A percentile compares a stretch with the other conserved stretches of the same genome.
Conservation (phyloP, 2,797 vertebrate species). For the Salarias fasciatus region DNA sequence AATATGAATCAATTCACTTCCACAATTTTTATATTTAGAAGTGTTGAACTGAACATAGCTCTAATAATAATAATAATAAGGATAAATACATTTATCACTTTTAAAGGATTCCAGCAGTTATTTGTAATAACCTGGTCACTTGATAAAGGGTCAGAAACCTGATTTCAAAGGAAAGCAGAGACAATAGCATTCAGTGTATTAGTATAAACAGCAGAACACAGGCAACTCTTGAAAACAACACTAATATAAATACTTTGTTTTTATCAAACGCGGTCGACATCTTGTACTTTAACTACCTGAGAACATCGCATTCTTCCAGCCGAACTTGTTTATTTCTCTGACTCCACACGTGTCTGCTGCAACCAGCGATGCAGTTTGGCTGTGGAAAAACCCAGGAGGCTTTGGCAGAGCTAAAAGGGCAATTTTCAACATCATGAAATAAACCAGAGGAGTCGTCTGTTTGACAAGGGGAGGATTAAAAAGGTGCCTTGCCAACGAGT, state of each 20-base stretch:
- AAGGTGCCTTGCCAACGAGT: slow-evolving; percentile 22
- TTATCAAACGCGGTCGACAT: not conserved
- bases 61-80: too few species aligned
- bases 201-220: not conserved
- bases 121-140: too few species aligned
- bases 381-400: slow-evolving; percentile 52
- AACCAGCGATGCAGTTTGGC: slow-evolving; percentile 15
- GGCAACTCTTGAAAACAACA: too few species aligned
- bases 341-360: slow-evolving; percentile 19
- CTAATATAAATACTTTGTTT: not conserved
- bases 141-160: too few species aligned
- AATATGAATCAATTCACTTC: too few species aligned
- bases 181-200: too few species aligned
- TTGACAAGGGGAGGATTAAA: slow-evolving; percentile 58
- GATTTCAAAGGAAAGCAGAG: too few species aligned
- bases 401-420: slow-evolving; percentile 53
- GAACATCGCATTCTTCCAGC: slow-evolving; percentile 2
- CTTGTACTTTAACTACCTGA: not conserved
- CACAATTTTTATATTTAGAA: too few species aligned
- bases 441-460: slow-evolving; percentile 57
- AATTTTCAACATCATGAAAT: slow-evolving; percentile 60
- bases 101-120: too few species aligned
- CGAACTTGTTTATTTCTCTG: slow-evolving; percentile 20
- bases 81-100: too few species aligned
- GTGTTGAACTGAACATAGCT: too few species aligned